Base-by-base conservation (phyloP, 2,113 vertebrate genomes). In the Hystrix cristata region DNA sequence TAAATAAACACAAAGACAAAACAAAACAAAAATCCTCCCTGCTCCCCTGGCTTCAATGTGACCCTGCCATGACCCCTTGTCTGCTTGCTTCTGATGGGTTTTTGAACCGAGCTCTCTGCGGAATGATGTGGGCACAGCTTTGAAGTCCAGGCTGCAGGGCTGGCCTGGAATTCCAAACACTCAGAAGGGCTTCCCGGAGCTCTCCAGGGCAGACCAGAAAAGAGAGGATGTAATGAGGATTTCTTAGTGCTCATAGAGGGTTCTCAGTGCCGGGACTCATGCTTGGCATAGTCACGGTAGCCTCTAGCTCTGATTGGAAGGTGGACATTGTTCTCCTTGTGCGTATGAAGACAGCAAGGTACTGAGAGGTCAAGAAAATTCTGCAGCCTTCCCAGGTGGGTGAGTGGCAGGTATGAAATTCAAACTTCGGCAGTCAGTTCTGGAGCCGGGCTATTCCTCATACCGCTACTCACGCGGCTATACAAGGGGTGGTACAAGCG, bases 81-180 rank as follows among this genome's bases (percentile, higher is more conserved):
- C 81, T 97, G 89, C 96, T 96, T 93, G 89, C 92, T 95, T 98
- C 97, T 94, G 97, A 89, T 25, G 88, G 90, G 95, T 95, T 97
- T 98, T 98, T 98, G 97, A 98, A 98, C 98, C 79, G 72, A 91
- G 93, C 95, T 98, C 95, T 97, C 97, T 92, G 94, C 53, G 94
- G 97, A 97, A 95, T 0, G 1, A 64, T 78, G 94, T 83, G 84
- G 97, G 96, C 97, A 96, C 85, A 93, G 97, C 96, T 98, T 97
- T 86, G 90, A 98, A 98, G 96, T 97, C 95, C 78, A 94, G 97
- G 92, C 96, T 96, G 46, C 43, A 46, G 96, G 2, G 9, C 69
- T 25, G 31, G 78, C 19, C 53, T 9, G 12, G 57, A 92, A 85
- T 98, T 97, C 97, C 95, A 97, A 96, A 95, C 97, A 88, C 96